Evolutionary conservation across 2,888 invertebrate genomes (phyloP).

Genomic region (Pelosia muscerda): DNA sequence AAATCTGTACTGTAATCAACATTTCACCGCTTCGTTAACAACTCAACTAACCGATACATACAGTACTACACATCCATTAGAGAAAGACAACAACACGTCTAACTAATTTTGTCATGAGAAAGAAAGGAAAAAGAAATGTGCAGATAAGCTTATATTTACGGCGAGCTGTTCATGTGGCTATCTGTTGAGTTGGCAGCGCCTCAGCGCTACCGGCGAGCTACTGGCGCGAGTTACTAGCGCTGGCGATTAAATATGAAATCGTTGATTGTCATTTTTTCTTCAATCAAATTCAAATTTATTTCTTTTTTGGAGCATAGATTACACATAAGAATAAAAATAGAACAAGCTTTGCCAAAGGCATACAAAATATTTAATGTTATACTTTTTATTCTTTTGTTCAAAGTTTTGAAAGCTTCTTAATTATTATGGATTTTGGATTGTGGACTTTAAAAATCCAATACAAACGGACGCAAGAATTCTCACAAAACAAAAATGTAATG

Average conservation of each 20-base stretch:
- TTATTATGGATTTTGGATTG: no score
- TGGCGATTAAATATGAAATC: constrained; percentile 36
- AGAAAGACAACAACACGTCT: constrained; percentile 23
- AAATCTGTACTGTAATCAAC: constrained; percentile 11
- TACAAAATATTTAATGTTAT: no score
- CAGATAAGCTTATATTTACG: constrained; percentile 51
- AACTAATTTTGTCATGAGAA: constrained; percentile 43
- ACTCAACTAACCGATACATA: constrained; percentile 11
- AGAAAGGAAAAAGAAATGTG: constrained; percentile 33
- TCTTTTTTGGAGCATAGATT: no score
- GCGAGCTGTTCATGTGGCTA: constrained; percentile 48
- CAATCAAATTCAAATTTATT: no score
- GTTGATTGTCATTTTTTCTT: constrained; percentile 12
- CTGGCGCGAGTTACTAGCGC: constrained; percentile 27
- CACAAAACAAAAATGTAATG: no score
- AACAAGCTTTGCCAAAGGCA: no score
- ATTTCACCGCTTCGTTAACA: constrained; percentile 19
- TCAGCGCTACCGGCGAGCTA: constrained; percentile 36
- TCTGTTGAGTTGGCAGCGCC: constrained; percentile 54
- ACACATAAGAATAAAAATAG: no score
- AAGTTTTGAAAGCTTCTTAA: no score
- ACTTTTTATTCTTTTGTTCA: no score
- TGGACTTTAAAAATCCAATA: no score
- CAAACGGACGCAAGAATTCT: no score
- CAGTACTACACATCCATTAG: constrained; percentile 19